A percentile compares a stretch with the other conserved stretches of the same genome.
Evolutionary conservation across 1,140 invertebrate species (phyloP).

Genomic region (Popillia japonica): DNA sequence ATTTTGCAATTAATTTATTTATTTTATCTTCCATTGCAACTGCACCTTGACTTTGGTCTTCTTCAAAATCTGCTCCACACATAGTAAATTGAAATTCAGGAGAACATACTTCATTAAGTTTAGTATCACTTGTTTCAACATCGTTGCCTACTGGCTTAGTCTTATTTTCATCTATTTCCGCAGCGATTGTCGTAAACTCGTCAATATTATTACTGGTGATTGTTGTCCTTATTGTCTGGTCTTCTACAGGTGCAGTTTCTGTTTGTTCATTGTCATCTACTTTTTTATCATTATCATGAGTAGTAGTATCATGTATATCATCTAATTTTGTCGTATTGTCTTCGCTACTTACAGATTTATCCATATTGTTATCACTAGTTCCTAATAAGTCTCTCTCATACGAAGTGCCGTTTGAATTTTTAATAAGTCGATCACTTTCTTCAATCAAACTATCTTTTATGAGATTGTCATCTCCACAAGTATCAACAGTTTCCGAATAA

Average conservation of each 20-base stretch:
- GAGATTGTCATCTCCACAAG: conserved; percentile 18
- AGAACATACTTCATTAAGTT: too few relatives aligned
- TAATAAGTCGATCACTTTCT: background rate
- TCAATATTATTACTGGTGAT: too few relatives aligned
- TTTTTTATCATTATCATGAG: too few relatives aligned
- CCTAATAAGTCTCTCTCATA: too few relatives aligned
- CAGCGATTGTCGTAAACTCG: too few relatives aligned
- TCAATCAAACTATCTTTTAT: conserved; percentile 25
- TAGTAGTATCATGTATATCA: too few relatives aligned
- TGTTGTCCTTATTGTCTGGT: too few relatives aligned
- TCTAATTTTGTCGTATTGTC: too few relatives aligned
- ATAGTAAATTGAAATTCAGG: background rate
- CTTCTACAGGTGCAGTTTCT: background rate
- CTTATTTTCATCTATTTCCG: too few relatives aligned
- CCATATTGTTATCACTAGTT: too few relatives aligned
- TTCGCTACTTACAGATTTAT: too few relatives aligned
- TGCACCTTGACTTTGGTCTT: background rate
- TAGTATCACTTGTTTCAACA: conserved; percentile 18
- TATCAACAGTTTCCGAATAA: conserved; percentile 32
- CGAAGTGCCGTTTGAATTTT: too few relatives aligned
- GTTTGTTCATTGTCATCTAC: background rate
- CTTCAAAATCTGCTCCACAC: background rate
- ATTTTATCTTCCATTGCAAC: background rate
- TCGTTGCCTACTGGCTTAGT: background rate
- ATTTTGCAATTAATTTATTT: conserved; percentile 10